Base-by-base conservation (phyloP, 2,888 invertebrate species). In the Osmoderma eremita region DNA sequence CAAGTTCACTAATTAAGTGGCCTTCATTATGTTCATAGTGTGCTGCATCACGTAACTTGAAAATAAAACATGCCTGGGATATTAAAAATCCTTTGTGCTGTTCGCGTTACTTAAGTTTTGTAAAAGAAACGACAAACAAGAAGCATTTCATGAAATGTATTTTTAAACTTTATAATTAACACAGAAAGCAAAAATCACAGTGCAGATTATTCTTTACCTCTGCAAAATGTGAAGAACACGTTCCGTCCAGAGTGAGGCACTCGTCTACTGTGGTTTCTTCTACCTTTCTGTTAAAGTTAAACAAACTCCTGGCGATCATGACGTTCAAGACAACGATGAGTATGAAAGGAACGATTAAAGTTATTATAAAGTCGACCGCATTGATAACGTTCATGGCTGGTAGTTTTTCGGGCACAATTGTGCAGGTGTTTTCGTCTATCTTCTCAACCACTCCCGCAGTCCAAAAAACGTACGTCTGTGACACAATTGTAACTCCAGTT, bases 301-400 rank as follows among this genome's bases (percentile, higher is more conserved):
- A 75, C 38, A 87, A 77, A 72, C 85, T 86, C 48, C 84, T 78
- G 45, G 86, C 87, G 54, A 90, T 89, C 84, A 87, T 85, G 0
- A 86, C 82, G 75, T 90, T 90, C 86, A 90, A 87, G 50, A 86
- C 83, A 38, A 88, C 83, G 68, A 90, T 88, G 50, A 88, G 79
- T 1, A 86, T 78, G 39, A 88, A 82, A 0, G 90, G 90, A 8
- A 86, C 80, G 45, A 89, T 83, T n/a, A 90, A 80, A 1, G 89
- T 88, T 1, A 86, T 79, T 12, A 88, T 77, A 20, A 86, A 87
- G 78, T 90, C 90, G 42, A 88, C 75, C 48, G 86, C 85, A 76
- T 85, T 88, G 72, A 88, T 83, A 63, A 86, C 81, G 65, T 83
- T 80, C 83, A 87, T 86, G 0, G 85, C 76, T 67, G 84, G 80